Evolutionary conservation across 2,113 vertebrate genomes (phyloP).

Genomic region (Struthidea cinerea): DNA sequence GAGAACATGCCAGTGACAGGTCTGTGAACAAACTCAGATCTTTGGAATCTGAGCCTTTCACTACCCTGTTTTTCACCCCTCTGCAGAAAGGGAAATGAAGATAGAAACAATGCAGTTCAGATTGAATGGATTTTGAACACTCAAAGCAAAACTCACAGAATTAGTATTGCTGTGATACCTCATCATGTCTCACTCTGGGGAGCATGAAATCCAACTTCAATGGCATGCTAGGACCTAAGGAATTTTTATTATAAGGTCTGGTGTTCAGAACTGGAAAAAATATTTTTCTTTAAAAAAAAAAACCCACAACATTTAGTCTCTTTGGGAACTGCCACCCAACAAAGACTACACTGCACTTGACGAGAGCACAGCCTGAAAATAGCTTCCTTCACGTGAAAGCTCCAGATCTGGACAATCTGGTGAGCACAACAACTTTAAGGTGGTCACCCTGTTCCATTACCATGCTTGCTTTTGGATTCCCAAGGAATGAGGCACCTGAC

Average conservation of each 20-base stretch:
- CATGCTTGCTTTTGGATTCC: not conserved
- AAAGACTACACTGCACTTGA: not conserved
- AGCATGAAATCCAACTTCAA: not conserved
- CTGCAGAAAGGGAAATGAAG: not conserved
- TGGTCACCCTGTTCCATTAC: not conserved
- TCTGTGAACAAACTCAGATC: not conserved
- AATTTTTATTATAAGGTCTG: not conserved
- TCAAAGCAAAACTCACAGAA: not conserved
- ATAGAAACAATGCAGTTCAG: not conserved
- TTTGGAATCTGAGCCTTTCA: not conserved
- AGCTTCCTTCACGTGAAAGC: not conserved
- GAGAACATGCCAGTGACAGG: not conserved
- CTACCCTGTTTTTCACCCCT: not conserved
- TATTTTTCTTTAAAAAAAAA: not conserved
- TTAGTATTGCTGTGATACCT: not conserved
- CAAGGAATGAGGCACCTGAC: not conserved
- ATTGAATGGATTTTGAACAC: not conserved
- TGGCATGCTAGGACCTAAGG: not conserved
- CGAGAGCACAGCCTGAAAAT: not conserved
- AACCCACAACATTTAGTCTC: not conserved
- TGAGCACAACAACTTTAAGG: not conserved
- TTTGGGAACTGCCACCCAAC: not conserved
- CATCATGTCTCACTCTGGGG: not conserved
- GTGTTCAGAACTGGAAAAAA: not conserved
- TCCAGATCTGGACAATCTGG: not conserved